phyloP scores from a whole-genome alignment of 2,113 vertebrate species.

The Phycodurus eques region DNA sequence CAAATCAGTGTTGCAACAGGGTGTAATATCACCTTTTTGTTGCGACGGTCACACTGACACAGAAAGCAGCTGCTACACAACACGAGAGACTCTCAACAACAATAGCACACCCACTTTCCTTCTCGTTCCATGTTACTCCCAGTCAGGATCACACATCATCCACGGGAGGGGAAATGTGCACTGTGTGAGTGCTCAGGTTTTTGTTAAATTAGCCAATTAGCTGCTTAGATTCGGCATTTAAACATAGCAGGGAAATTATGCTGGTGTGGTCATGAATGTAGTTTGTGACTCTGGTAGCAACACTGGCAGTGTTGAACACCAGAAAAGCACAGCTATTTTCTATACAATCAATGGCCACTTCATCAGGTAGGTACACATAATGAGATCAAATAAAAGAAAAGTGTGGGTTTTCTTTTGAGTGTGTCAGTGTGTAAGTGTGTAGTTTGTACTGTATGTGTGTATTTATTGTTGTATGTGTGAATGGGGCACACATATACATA shows the following conservation, averaged over 20 bases:
- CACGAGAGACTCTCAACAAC: not conserved
- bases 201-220: not conserved
- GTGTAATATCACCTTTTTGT: not conserved
- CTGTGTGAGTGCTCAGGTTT: not conserved
- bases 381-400: too few relatives aligned
- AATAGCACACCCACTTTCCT: not conserved
- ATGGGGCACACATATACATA: too few relatives aligned
- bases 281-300: not conserved
- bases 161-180: not conserved
- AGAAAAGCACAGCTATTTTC: not conserved
- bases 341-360: too few relatives aligned
- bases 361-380: too few relatives aligned
- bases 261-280: not conserved
- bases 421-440: too few relatives aligned
- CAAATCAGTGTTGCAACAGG: not conserved
- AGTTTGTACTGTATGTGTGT: too few relatives aligned
- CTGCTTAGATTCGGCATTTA: not conserved
- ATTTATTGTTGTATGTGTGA: too few relatives aligned
- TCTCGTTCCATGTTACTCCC: not conserved
- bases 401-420: too few relatives aligned
- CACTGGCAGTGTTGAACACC: not conserved
- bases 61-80: conserved; percentile 8
- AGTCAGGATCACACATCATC: not conserved
- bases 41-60: not conserved
- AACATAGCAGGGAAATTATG: not conserved